Base-by-base conservation (phyloP, 2,113 vertebrate species). In the Apteryx mantelli region DNA sequence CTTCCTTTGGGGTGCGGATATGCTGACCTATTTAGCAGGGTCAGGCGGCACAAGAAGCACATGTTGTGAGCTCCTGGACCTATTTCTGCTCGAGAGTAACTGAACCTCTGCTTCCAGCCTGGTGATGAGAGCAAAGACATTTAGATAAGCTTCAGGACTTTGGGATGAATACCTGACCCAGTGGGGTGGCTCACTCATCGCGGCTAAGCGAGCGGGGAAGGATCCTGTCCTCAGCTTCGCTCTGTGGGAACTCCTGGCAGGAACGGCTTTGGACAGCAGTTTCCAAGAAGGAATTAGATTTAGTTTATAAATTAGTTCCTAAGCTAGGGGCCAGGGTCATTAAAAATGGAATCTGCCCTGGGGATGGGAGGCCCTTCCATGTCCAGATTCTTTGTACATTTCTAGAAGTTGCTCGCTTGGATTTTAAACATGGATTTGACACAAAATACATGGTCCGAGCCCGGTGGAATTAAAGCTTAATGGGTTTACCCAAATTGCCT, bases 261-360 rank as follows among this genome's bases (percentile, higher is more conserved):
- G 48, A 87, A 50, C 8, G 42, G 30, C 34, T 92, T 70, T 63
- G 89, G 89, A 56, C 70, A 87, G 53, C 19, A 25, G 30, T 69
- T 82, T 94, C 84, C 89, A 85, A 95, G 66, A 32, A 82, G 50
- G 89, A 95, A 91, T 92, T 76, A 26, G 71, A 68, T 92, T 91
- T 65, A 83, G 26, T 6, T 94, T 92, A 94, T 96, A 85, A 96
- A 93, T 93, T 88, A 74, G 74, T 86, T 86, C 83, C 93, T 93
- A 77, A 93, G 17, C 50, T 61, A 26, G 50, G 12, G 78, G 78
- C 79, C 70, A 86, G 70, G 36, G n/a, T 25, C 73, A 92, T 95
- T 95, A 46, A 58, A 77, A 52, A 75, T 92, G 63, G 52, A 75
- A 73, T 83, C 91, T 50, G 58, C 83, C 83, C 63, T 3, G 2